Evolutionary conservation across 2,113 vertebrate species (phyloP), one percentile per base, ranked within the genome.

Genomic region (Tapirus terrestris): DNA sequence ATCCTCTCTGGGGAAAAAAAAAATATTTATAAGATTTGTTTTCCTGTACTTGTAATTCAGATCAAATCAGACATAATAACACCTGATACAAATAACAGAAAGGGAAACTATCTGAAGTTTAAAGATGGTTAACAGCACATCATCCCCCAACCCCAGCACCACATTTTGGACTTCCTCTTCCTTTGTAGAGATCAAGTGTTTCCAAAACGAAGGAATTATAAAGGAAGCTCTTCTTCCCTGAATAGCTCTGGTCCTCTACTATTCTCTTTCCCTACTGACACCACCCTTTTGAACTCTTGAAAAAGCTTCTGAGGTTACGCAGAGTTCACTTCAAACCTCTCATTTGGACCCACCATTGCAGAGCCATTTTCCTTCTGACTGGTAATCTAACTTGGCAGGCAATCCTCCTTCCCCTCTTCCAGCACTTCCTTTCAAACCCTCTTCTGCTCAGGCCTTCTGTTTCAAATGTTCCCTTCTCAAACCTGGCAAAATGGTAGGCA

Each of bases 41-140:
- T 67, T 58, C 17, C 11, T 92, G 11, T 56, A 84, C 63, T 93
- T 96, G 39, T 77, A 96, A 84, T 53, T 80, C n/a, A 51, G 36
- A 87, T 68, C 33, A 92, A 65, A 87, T 60, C 68, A 92, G 33
- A 76, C 11, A 43, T 25, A 72, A 85, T 60, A 85, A 25, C 31
- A 23, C 33, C 48, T 3, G 5, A 92, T 45, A 85, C 27, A 89
- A n/a, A 80, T 81, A 94, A 76, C 0, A 63, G 60, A 83, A 92
- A 92, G 25, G 53, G 8, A 76, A 94, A 94, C 31, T 20, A 36
- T 51, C 29, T 61, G 8, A 94, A 68, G 36, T 73, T 92, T 77
- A 80, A 92, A 45, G n/a, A 65, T 60, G 31, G n/a, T 53, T 48
- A 60, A 60, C 8, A 36, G 29, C 48, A 88, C 23, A 65, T 1